A percentile compares a stretch with the other conserved stretches of the same genome.
Evolutionary conservation across 1,140 invertebrate species (phyloP).

Genomic region (Oedothorax gibbosus): DNA sequence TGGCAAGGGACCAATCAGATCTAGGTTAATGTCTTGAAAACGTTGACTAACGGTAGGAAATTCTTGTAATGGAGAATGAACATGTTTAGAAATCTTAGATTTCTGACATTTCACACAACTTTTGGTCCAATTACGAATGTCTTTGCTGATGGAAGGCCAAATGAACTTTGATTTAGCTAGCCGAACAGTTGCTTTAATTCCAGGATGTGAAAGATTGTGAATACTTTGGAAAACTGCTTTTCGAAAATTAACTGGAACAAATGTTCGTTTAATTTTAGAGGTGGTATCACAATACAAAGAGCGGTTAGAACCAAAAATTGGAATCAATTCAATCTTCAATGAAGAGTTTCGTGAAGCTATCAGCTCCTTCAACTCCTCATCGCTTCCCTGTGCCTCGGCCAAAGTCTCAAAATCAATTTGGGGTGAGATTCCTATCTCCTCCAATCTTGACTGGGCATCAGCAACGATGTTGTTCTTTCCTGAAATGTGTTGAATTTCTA

Average conservation of each 20-base stretch:
- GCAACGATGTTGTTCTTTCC: conserved; percentile 66
- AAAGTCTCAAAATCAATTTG: neutral
- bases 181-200: conserved; percentile 20
- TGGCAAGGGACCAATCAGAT: conserved; percentile 66
- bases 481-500: conserved; percentile 66
- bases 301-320: neutral
- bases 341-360: neutral
- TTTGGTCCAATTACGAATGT: neutral
- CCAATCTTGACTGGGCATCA: conserved; percentile 18
- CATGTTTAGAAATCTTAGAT: conserved; percentile 16
- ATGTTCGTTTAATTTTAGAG: conserved; percentile 13
- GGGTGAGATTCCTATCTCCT: neutral
- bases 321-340: neutral
- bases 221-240: conserved; percentile 20
- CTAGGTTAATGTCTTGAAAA: conserved; percentile 24
- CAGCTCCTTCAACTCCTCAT: neutral
- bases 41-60: neutral
- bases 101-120: conserved; percentile 1
- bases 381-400: neutral
- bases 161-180: conserved; percentile 6
- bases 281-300: conserved; percentile 29
- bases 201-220: conserved; percentile 38
- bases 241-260: conserved; percentile 5
- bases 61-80: neutral
- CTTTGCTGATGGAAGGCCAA: neutral